Base-by-base conservation (phyloP, 2,888 invertebrate genomes). In the Hirtodrosophila histrioides region DNA sequence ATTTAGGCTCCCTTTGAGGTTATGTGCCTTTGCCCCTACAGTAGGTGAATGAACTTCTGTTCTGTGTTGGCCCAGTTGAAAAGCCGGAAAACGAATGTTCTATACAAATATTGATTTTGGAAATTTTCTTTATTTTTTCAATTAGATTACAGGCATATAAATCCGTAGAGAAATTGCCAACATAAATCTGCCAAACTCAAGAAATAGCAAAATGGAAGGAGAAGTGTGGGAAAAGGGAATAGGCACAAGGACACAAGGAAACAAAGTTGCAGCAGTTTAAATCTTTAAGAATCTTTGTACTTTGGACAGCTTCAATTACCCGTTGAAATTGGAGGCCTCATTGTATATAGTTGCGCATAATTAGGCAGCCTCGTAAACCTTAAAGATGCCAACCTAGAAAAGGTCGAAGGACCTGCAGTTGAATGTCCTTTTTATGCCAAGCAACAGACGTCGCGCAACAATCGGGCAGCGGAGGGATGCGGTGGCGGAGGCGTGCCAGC, bases 371-470 rank as follows among this genome's bases (percentile, higher is more conserved):
- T 17, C 10, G 49, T 45, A 37, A 37, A 27, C n/a, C 53, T 40
- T 44, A 43, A 50, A 48, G 53, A 27, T 12, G 35, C 8, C 12
- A 8, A 8, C 11, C 48, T 8, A 2, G 37, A 50, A 60, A 74
- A 64, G 74, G 63, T 67, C 63, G 48, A 11, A 58, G 51, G 53
- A 69, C 69, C 78, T 75, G 56, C 72, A 81, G 81, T 82, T 82
- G 77, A 84, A 82, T 78, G 84, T 82, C 77, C 81, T 81, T 77
- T 69, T 76, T 57, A 71, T 67, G 76, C 58, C 75, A 58, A 61
- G 57, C 68, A 76, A 78, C 61, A 70, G 61, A 65, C 73, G 60
- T 31, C 53, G 37, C 57, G 40, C 39, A 45, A 27, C 53, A 53
- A 31, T 27, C 27, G 6, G 31, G 9, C 57, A 9, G 37, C 41